Evolutionary conservation across 2,113 vertebrate genomes (phyloP).

Genomic region (Larimichthys polyactis): DNA sequence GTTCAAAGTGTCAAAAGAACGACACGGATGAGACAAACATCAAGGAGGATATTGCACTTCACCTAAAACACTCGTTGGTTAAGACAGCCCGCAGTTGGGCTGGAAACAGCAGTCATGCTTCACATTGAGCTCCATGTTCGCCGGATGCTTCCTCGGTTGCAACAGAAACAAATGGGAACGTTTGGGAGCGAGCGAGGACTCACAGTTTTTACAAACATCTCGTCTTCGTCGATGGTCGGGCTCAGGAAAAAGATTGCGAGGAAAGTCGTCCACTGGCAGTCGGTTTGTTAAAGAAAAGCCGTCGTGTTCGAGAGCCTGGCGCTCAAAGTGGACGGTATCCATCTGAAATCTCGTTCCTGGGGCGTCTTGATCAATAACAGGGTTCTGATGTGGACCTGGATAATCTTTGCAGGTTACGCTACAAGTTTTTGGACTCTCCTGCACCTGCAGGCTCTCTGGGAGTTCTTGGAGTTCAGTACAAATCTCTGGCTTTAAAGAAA

Average conservation of each 20-base stretch:
- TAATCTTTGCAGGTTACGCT: slow-evolving; percentile 29
- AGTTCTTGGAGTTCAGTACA: slow-evolving; percentile 15
- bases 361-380: background rate
- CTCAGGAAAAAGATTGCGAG: slow-evolving; percentile 32
- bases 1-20: slow-evolving; percentile 68
- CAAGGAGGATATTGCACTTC: slow-evolving; percentile 62
- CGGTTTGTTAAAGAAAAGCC: slow-evolving; percentile 47
- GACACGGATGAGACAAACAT: slow-evolving; percentile 52
- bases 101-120: slow-evolving; percentile 42
- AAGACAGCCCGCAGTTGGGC: slow-evolving; percentile 27
- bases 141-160: slow-evolving; percentile 3
- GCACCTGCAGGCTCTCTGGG: slow-evolving; percentile 18
- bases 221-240: slow-evolving; percentile 10
- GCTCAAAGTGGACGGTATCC: slow-evolving; percentile 21
- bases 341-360: slow-evolving; percentile 15
- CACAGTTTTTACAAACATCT: slow-evolving; percentile 42
- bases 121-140: slow-evolving; percentile 49
- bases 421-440: slow-evolving; percentile 26
- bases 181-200: slow-evolving; percentile 19
- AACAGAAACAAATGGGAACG: slow-evolving; percentile 33
- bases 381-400: slow-evolving; percentile 23
- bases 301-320: background rate
- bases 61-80: slow-evolving; percentile 34
- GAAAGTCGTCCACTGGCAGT: slow-evolving; percentile 66
- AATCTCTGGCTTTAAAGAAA: slow-evolving; percentile 50